These are phyloP conservation scores for Tor tambroides DNA, from an alignment of 2,113 vertebrate species.

Conservation along the genomic window DNA sequence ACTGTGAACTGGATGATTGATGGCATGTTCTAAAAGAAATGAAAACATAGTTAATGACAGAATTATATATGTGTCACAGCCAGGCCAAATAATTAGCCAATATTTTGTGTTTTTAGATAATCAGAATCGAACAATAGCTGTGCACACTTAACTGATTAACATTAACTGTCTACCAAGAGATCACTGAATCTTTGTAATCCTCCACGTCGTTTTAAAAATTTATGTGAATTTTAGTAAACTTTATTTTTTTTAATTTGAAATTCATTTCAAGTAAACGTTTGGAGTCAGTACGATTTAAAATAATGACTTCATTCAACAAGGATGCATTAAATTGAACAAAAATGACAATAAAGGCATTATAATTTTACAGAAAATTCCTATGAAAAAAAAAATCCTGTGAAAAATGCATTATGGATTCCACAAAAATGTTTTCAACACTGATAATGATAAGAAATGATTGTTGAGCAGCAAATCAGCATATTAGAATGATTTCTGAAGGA, in stretches of 20 bases:
- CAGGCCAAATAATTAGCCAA: neutral
- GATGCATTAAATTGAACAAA: neutral
- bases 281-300: no score
- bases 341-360: neutral
- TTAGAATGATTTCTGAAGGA: neutral
- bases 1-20: neutral
- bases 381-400: neutral
- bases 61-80: neutral
- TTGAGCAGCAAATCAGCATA: neutral
- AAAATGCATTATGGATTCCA: neutral
- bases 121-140: neutral
- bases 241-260: no score
- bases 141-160: no score
- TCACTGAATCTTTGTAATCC: neutral
- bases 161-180: no score
- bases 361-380: neutral
- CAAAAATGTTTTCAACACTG: neutral
- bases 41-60: neutral
- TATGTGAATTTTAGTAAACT: neutral
- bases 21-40: neutral
- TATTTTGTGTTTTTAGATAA: neutral
- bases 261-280: no score
- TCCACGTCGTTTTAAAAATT: neutral
- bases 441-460: neutral
- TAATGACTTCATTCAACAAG: neutral